Base-by-base conservation (phyloP, 2,113 vertebrate genomes). In the Pseudorasbora parva region DNA sequence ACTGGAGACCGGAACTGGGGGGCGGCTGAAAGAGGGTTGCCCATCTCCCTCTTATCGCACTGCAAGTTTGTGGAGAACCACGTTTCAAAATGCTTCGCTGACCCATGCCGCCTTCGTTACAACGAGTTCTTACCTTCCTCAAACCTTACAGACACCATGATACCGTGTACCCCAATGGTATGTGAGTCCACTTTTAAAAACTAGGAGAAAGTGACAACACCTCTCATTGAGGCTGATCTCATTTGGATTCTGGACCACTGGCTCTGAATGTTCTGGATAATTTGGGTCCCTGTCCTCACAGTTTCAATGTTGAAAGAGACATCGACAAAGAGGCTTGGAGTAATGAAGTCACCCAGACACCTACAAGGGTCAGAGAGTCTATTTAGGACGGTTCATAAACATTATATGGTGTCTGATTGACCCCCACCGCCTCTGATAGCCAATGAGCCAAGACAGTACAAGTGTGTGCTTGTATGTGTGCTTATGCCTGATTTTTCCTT, bases 221-320 rank as follows among this genome's bases (percentile, higher is more conserved):
- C 10, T 54, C 49, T 76, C 25, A 21, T 56, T 27, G 49, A 30
- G 10, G 10, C 49, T 54, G 49, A 17, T 49, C 71, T 73, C 43
- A 17, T 2, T 9, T 14, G 6, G 10, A 30, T 78, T 78, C 56
- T 27, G 76, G 37, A 78, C 14, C 76, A 78, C 37, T 78, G 76
- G 41, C 21, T 78, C 14, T 59, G 19, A 77, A 59, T 23, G 51
- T 41, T 33, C 19, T 77, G n/a, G 54, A 57, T 77, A 59, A 41
- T 30, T 59, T 77, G 54, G 51, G 30, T 59, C 2, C 6, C 10
- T 77, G 33, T 21, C 27, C 19, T 57, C 30, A 33, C 17, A n/a
- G 27, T 57, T 57, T 37, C 51, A 78, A 23, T 57, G 27, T 19
- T 76, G 7, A 76, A 33, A 76, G 19, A 76, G 74, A 76, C 27